phyloP scores from a whole-genome alignment of 2,888 invertebrate genomes.

The Entomobrya proxima region DNA sequence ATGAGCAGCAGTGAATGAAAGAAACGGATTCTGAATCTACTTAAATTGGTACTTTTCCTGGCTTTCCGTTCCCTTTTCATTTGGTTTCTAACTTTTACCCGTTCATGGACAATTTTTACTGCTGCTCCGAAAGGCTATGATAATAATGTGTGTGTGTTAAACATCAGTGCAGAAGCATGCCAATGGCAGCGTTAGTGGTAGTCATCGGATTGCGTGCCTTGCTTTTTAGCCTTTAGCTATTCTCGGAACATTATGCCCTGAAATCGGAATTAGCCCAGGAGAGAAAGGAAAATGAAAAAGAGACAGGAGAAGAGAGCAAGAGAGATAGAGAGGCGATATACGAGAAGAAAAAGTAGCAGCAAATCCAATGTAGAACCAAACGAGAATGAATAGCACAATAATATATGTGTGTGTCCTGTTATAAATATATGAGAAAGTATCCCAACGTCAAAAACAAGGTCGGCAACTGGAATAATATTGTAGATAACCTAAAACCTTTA shows the following conservation, averaged over 20 bases:
- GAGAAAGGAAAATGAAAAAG: constrained; percentile 25
- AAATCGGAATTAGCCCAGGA: constrained; percentile 63
- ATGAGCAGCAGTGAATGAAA: constrained; percentile 26
- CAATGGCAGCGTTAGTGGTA: neutral
- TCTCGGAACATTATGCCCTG: constrained; percentile 46
- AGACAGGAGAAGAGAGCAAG: constrained; percentile 12
- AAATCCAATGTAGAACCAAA: neutral
- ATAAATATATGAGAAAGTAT: constrained; percentile 45
- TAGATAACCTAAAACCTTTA: constrained; percentile 52
- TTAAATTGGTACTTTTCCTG: constrained; percentile 34
- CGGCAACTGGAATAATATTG: constrained; percentile 55
- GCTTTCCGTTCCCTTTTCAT: neutral
- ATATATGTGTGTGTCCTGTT: neutral
- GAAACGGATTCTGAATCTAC: constrained; percentile 56
- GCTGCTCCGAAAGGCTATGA: too few relatives aligned
- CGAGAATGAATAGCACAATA: neutral
- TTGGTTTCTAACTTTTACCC: neutral
- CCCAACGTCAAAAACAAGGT: constrained; percentile 55
- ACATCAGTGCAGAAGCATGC: neutral
- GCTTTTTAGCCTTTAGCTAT: constrained; percentile 26
- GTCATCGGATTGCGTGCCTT: constrained; percentile 23
- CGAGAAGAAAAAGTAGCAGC: neutral
- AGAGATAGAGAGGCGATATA: neutral
- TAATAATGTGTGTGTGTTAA: neutral
- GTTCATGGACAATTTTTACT: neutral